phyloP scores from a whole-genome alignment of 2,797 vertebrate species.

The Ptychadena robeensis region DNA sequence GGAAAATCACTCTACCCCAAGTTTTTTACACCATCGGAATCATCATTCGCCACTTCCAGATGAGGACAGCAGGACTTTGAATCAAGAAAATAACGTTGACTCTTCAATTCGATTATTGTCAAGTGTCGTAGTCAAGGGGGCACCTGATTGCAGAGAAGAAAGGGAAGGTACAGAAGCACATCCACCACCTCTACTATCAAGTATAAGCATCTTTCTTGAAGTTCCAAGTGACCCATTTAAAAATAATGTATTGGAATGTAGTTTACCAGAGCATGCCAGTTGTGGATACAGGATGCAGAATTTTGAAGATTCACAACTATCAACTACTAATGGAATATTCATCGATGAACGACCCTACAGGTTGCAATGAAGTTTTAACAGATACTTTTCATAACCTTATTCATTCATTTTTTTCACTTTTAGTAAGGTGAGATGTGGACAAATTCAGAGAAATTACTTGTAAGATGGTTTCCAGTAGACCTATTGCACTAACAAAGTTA shows the following conservation, averaged over 20 bases:
- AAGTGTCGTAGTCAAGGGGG: constrained; percentile 14
- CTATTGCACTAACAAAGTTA: too few relatives aligned
- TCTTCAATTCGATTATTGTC: constrained; percentile 4
- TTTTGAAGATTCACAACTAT: neutral
- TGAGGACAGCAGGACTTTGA: neutral
- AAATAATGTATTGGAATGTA: neutral
- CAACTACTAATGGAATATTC: neutral
- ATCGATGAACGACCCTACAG: constrained; percentile 11
- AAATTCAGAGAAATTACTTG: too few relatives aligned
- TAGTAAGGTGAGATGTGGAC: too few relatives aligned
- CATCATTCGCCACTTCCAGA: neutral
- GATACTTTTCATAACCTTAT: too few relatives aligned
- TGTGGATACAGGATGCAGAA: neutral
- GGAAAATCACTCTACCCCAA: neutral
- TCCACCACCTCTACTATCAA: neutral
- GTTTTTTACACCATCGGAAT: neutral
- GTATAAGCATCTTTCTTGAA: neutral
- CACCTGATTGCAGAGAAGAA: neutral
- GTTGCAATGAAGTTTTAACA: too few relatives aligned
- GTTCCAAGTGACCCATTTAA: neutral
- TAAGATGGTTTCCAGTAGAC: too few relatives aligned
- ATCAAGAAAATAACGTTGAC: neutral
- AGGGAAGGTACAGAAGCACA: neutral
- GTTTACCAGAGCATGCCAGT: neutral
- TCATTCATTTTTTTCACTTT: too few relatives aligned